Evolutionary conservation across 2,888 invertebrate genomes (phyloP).

Genomic region (Pseudococcus viburni): DNA sequence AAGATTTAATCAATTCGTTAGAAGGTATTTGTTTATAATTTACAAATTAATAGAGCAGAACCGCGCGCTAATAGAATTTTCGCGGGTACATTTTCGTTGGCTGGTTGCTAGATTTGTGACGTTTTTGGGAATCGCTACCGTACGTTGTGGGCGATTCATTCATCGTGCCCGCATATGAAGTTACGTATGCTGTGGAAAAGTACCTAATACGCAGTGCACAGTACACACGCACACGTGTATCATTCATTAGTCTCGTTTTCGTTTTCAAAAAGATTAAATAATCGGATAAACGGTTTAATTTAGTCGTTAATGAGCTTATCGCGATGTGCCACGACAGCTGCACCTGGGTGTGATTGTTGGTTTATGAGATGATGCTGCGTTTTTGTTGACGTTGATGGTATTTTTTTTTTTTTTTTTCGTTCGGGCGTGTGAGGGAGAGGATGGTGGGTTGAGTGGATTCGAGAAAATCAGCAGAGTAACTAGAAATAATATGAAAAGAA

Average conservation of each 20-base stretch:
- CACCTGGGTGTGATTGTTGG: not conserved
- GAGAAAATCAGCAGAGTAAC: no score
- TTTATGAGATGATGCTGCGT: not conserved
- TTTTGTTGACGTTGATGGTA: no score
- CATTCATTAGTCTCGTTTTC: not conserved
- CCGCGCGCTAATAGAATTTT: not conserved
- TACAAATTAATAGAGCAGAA: not conserved
- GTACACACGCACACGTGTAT: not conserved
- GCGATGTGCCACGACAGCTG: not conserved
- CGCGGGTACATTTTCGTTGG: not conserved
- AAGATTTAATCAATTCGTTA: not conserved
- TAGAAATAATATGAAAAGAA: no score
- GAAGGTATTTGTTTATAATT: not conserved
- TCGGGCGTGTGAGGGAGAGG: no score
- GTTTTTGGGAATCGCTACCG: not conserved
- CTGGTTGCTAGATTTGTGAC: not conserved
- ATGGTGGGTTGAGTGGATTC: no score
- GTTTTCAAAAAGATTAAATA: not conserved
- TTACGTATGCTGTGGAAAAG: no score
- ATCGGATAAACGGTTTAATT: conserved; percentile 24
- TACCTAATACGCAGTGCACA: not conserved
- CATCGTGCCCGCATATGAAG: not conserved
- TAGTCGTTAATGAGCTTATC: conserved; percentile 3
- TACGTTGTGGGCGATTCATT: not conserved
- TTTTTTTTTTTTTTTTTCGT: no score